Conservation (phyloP, 2,888 invertebrate genomes). For the Cosmopolites sordidus region DNA sequence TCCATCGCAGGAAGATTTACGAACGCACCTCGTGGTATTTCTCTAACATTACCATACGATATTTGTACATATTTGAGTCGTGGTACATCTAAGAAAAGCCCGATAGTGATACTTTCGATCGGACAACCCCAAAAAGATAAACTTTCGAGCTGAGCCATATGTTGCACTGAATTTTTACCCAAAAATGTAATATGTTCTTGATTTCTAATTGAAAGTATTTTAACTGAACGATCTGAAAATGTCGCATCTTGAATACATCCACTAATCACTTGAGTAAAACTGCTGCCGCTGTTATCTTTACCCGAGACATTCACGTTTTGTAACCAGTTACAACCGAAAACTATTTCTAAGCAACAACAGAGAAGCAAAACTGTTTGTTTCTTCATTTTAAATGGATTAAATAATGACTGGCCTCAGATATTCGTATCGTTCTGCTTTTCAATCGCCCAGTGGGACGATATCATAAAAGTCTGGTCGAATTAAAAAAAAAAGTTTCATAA, state of each 20-base stretch:
- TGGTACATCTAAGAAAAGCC: constrained; percentile 22
- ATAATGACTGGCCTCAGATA: neutral
- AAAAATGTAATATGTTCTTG: constrained; percentile 9
- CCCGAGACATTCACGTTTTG: constrained; percentile 3
- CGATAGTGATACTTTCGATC: constrained; percentile 5
- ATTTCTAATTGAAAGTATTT: constrained; percentile 4
- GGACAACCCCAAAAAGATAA: constrained; percentile 15
- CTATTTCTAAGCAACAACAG: neutral
- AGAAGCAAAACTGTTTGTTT: neutral
- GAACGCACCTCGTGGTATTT: constrained; percentile 26
- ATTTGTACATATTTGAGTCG: constrained; percentile 19
- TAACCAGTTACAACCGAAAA: constrained; percentile 1
- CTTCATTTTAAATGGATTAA: neutral
- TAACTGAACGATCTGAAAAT: constrained; percentile 6
- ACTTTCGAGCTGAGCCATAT: constrained; percentile 10
- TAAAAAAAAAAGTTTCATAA: neutral
- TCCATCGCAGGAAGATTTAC: constrained; percentile 26
- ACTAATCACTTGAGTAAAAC: constrained; percentile 8
- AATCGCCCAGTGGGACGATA: neutral
- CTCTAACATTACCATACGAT: constrained; percentile 18
- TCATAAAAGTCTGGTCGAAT: neutral
- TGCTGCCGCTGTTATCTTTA: neutral
- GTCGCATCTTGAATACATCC: constrained; percentile 7
- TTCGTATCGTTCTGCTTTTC: neutral
- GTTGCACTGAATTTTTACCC: constrained; percentile 15